Conservation (phyloP, 2,113 vertebrate genomes). For the Indicator maculatus region DNA sequence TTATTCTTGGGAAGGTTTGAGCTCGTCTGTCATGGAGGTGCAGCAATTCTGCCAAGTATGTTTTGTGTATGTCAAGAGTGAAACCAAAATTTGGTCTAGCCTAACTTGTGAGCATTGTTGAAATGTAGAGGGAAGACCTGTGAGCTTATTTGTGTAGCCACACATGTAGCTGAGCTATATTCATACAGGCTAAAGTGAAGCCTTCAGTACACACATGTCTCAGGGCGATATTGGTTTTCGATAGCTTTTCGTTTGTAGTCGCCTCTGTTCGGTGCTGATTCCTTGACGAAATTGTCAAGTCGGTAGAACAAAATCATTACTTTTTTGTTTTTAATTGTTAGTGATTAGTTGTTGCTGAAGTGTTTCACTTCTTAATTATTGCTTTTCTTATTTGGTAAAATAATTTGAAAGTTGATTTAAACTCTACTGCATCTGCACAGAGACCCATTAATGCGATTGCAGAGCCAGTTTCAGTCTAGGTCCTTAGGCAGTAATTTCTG, state of each 20-base stretch:
- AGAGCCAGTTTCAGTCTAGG: neutral
- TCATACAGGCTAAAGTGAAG: neutral
- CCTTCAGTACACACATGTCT: rapidly evolving
- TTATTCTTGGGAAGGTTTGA: neutral
- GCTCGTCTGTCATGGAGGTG: neutral
- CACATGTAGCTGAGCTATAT: neutral
- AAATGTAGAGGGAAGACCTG: neutral
- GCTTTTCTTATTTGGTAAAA: constrained; percentile 24
- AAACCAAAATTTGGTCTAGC: neutral
- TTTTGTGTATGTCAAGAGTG: neutral
- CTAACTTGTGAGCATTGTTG: neutral
- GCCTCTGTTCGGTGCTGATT: neutral
- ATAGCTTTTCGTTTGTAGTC: neutral
- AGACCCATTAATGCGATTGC: neutral
- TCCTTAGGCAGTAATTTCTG: constrained; percentile 1
- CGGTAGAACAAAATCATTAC: constrained; percentile 18
- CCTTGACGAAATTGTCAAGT: neutral
- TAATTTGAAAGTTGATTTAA: constrained; percentile 13
- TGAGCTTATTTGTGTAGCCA: neutral
- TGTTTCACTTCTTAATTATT: neutral
- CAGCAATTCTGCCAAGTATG: neutral
- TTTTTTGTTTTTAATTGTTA: constrained; percentile 36
- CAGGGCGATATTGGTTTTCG: rapidly evolving
- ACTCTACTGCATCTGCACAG: neutral
- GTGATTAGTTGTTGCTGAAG: neutral